A percentile compares a stretch with the other conserved stretches of the same genome.
These are phyloP conservation scores for Paramacrobiotus metropolitanus DNA, from an alignment of 1,140 invertebrate species.

Conservation along the genomic window DNA sequence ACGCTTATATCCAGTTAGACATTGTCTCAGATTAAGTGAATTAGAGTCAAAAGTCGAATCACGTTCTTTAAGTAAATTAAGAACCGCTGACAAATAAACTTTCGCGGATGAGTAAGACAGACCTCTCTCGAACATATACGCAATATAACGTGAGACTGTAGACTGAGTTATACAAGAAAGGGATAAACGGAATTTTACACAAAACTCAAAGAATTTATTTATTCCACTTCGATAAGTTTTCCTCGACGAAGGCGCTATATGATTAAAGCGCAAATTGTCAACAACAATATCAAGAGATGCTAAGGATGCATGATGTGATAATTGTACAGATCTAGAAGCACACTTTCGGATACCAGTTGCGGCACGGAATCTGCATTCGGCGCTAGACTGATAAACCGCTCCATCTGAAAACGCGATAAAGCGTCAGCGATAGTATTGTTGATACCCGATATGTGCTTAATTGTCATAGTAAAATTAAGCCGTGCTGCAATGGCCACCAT, in stretches of 20 bases:
- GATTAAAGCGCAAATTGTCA: background rate
- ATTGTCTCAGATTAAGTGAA: background rate
- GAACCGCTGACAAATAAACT: background rate
- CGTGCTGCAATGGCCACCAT: background rate
- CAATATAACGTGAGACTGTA: background rate
- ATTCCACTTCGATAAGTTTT: background rate
- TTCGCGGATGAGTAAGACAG: background rate
- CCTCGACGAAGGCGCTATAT: background rate
- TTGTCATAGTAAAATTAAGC: background rate
- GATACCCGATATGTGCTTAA: background rate
- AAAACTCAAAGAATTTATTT: background rate
- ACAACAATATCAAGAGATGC: background rate
- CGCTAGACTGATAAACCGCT: background rate
- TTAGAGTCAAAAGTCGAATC: background rate
- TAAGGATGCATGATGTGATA: too few relatives aligned
- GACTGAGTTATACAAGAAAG: background rate
- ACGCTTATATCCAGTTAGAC: background rate
- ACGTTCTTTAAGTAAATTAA: background rate
- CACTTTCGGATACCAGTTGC: background rate
- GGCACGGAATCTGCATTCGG: background rate
- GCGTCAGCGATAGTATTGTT: background rate
- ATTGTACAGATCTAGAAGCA: background rate
- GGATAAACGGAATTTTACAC: background rate
- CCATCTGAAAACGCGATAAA: background rate
- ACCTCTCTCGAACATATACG: background rate